Base-by-base conservation (phyloP, 1,140 invertebrate genomes). In the Papilio aristodemus region DNA sequence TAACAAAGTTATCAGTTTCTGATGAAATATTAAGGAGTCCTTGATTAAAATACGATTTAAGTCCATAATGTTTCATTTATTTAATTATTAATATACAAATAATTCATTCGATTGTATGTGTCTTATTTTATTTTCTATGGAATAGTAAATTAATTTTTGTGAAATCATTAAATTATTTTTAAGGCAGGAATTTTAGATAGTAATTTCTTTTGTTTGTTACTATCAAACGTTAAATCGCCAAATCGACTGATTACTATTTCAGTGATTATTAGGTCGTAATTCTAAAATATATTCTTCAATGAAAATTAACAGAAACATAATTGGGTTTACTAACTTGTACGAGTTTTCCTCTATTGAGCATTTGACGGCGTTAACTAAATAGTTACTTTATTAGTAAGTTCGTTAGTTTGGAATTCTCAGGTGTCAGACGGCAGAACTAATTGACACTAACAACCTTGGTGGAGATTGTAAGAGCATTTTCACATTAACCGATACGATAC, bases 301-400 rank as follows among this genome's bases (percentile, higher is more conserved):
- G 6, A 32, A 32, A 32, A 32, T 3, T 32, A 3, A 32, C 27
- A 32, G 2, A 39, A 50, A 50, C 3, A 50, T 22, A 10, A 22
- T 50, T 19, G 8, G 5, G 43, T 22, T 54, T 25, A 25, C 3
- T 14, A 22, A 43, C 14, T 46, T 50, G 2, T 50, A 25, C 46
- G 19, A 50, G 8, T 54, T 22, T 54, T 4, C 6, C 27, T 32
- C 46, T 19, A 25, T 54, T 54, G 19, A 54, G 46, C 46, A 25
- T 54, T 54, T 54, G 46, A 54, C 46, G 19, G 46, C 46, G 19
- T 54, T 11, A 54, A 54, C 46, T 50, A 22, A 54, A 54, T 6
- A 9, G 19, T 54, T 54, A 54, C 46, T 22, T 54, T 54, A 54
- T 54, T 54, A 54, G 46, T 25, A 25, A 54, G 1, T 54, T 54